phyloP scores from a whole-genome alignment of 2,888 invertebrate genomes.

The Sphaerophoria taeniata region DNA sequence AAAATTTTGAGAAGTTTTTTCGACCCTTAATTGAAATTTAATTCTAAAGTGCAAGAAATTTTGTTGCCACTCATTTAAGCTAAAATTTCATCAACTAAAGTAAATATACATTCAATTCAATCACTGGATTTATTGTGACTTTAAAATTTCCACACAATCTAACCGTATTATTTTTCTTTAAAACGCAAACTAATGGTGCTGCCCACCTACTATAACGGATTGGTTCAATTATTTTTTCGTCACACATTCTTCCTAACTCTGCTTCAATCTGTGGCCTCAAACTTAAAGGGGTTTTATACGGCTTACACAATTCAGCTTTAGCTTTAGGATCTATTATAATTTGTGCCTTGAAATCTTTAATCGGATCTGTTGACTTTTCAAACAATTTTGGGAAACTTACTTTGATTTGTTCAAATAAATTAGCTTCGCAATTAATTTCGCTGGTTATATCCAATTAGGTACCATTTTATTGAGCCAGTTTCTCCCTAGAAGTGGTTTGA shows the following conservation, averaged over 20 bases:
- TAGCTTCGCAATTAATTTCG: constrained; percentile 8
- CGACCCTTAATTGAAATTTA: constrained; percentile 1
- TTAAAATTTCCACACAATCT: constrained; percentile 63
- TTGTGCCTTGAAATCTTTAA: constrained; percentile 4
- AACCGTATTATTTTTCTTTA: constrained; percentile 53
- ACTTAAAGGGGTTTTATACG: constrained; percentile 42
- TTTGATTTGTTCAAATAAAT: constrained; percentile 11
- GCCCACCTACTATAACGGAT: constrained; percentile 57
- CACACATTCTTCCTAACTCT: constrained; percentile 41
- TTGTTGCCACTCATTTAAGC: constrained; percentile 10
- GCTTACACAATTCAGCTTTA: constrained; percentile 56
- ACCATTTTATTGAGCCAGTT: constrained; percentile 53
- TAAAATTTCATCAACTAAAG: constrained; percentile 27
- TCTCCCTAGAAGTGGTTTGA: constrained; percentile 47
- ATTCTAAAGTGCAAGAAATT: constrained; percentile 14
- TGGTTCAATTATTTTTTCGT: constrained; percentile 52
- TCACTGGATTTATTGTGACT: constrained; percentile 52
- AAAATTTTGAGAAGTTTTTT: background rate
- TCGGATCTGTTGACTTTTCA: constrained; percentile 20
- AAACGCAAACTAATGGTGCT: constrained; percentile 50
- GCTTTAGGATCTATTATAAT: constrained; percentile 29
- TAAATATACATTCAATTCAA: constrained; percentile 51
- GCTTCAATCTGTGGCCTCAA: constrained; percentile 44
- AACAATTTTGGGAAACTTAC: constrained; percentile 25
- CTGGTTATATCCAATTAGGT: background rate